Evolutionary conservation across 1,140 invertebrate genomes (phyloP), one percentile per base, ranked within the genome.

Genomic region (Cotesia typhae): DNA sequence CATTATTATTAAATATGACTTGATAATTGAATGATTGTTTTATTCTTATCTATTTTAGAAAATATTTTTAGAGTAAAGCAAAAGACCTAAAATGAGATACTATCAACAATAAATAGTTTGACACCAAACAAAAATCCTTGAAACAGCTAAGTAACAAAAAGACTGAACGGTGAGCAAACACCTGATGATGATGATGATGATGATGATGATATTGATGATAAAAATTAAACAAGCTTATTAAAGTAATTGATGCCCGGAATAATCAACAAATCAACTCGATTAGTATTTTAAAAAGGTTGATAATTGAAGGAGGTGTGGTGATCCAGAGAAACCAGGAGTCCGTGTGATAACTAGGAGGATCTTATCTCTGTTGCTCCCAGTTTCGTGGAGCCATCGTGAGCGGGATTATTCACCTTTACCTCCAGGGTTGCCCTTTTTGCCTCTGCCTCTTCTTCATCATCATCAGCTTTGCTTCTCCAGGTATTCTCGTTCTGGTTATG

Each of bases 271-370:
- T 67, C 66, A 52, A 28, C 10, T 55, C 35, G 51, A 14, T 38
- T 14, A 53, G 66, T 55, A 53, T 6, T 36, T 51, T 53, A 55
- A 51, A 20, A 55, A 36, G 41, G 36, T 7, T 61, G 51, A 64
- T 37, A 64, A 20, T 20, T 38, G 41, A 51, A 59, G 53, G 20
- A 28, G 28, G 67, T 60, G 57, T 60, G 55, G 36, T 36, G 28
- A 68, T 67, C 67, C 51, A 37, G 2, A 51, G 67, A 55, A 67
- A 80, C 79, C 82, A 64, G 82, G 82, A 83, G 82, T 82, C 79
- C 75, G 74, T 76, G 80, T 80, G 81, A 83, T 82, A 83, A 83
- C 81, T 82, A 82, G 80, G 71, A 80, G 80, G 82, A 83, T 83
- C 82, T 83, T 83, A 83, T 83, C 82, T 81, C 55, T 35, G 36